Evolutionary conservation across 2,888 invertebrate species (phyloP), one percentile per base, ranked within the genome.

Genomic region (Drosophila parthenogenetica): DNA sequence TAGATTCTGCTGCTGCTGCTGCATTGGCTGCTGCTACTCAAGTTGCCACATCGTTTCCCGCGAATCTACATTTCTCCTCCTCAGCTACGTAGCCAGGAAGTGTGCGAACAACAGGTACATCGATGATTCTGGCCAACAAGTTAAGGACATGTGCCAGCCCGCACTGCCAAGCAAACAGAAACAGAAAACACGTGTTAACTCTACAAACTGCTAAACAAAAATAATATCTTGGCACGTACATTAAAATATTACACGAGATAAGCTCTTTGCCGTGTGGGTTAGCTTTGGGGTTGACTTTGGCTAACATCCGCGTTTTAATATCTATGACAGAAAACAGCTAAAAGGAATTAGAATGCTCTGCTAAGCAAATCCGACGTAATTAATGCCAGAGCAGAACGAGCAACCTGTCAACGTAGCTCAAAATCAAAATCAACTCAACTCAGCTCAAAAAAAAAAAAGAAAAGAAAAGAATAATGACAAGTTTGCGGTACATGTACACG

Each of bases 221-320:
- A 29, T 29, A 29, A 29, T 81, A 74, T 87, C 71, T 71, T 79
- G 83, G 87, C 83, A 84, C 83, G 83, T 84, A 84, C 89, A 89
- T 70, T 69, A 79, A 85, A 79, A 87, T 87, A 87, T 74, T 89
- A 81, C 79, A 68, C 53, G 46, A 87, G 85, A 85, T 85, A 85
- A 35, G 76, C 66, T 76, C 42, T 35, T 29, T 48, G 61, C 64
- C 66, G 70, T 70, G 73, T 59, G 62, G 62, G 65, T 59, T 68
- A 54, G 61, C 53, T 59, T 54, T 55, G 49, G 64, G 63, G 66
- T 61, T 76, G 66, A 58, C 66, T 64, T 74, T 59, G 69, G 37
- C 70, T 69, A 64, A 73, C 73, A 86, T 86, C 85, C 85, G 85
- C 85, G 79, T 87, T 87, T 77, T 19, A 69, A 69, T 73, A 54